Percentiles rank a stretch among this genome's conserved stretches.
Conservation (phyloP, 2,888 invertebrate genomes). For the Muschampia plurimacula region DNA sequence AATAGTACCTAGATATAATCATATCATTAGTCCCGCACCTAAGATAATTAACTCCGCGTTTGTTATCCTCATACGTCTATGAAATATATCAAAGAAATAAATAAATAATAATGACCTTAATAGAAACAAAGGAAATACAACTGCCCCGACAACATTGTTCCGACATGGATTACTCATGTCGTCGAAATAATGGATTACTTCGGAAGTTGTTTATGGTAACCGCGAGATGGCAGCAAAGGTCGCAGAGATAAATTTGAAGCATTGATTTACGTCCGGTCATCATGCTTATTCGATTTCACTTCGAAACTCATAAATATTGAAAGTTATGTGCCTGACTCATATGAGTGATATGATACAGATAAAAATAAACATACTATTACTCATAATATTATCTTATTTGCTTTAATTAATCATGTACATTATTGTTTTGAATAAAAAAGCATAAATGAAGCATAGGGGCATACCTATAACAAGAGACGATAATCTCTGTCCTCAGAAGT, state of each 20-base stretch:
- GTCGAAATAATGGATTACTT: constrained; percentile 7
- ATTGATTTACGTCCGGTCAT: constrained; percentile 10
- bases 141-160: neutral
- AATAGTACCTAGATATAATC: no score
- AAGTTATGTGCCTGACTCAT: neutral
- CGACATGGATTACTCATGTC: neutral
- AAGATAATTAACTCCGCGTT: no score
- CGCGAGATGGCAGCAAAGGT: constrained; percentile 16
- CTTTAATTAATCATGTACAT: no score
- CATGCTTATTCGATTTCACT: constrained; percentile 11
- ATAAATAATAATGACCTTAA: neutral
- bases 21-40: no score
- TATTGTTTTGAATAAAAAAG: no score
- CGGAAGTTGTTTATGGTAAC: constrained; percentile 14
- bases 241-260: constrained; percentile 17
- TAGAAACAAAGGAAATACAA: neutral
- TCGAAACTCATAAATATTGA: constrained; percentile 6
- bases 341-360: neutral
- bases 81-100: no score
- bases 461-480: no score
- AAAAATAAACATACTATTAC: neutral
- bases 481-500: no score
- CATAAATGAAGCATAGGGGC: no score
- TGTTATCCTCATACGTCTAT: no score
- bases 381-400: neutral